Evolutionary conservation across 2,797 vertebrate species (phyloP), one percentile per base, ranked within the genome.

Genomic region (Epinephelus coioides): DNA sequence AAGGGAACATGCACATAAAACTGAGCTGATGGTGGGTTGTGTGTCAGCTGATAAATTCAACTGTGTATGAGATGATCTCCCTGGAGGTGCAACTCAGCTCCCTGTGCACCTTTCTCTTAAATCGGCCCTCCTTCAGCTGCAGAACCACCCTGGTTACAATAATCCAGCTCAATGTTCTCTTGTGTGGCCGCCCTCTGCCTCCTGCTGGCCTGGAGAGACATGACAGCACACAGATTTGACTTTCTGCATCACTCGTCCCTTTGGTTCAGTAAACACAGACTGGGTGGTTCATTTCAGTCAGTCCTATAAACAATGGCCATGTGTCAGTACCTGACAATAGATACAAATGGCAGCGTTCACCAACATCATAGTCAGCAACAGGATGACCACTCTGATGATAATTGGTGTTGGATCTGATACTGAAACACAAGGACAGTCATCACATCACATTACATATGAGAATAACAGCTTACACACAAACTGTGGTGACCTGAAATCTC

Each of bases 281-380:
- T 65, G 46, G 6, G 46, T 40, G 27, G 27, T 40, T 46, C 59
- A 15, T 21, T 30, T 34, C 27, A 60, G 57, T 60, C 12, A 15
- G 61, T 27, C 23, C 8, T 47, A 15, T 40, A 8, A 62, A 62
- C 62, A n/a, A n/a, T 44, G 49, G 44, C 30, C 44, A 2, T 27
- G 59, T 44, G 44, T 49, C 62, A 23, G 46, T 49, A 64, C 62
- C 62, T 64, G 30, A 19, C 3, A 65, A 46, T 65, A 65, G 46
- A 49, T 34, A 25, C 49, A 64, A 12, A 64, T 18, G 25, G 2
- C 25, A 49, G 1, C 5, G 46, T 49, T 64, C 46, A 13, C 46
- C 6, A 30, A 13, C 46, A 34, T 17, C 62, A 65, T 46, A 19
- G 17, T 65, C 46, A 50, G 46, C 10, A 5, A 44, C 62, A 50